Base-by-base conservation (phyloP, 2,888 invertebrate species). In the Papilio elwesi region DNA sequence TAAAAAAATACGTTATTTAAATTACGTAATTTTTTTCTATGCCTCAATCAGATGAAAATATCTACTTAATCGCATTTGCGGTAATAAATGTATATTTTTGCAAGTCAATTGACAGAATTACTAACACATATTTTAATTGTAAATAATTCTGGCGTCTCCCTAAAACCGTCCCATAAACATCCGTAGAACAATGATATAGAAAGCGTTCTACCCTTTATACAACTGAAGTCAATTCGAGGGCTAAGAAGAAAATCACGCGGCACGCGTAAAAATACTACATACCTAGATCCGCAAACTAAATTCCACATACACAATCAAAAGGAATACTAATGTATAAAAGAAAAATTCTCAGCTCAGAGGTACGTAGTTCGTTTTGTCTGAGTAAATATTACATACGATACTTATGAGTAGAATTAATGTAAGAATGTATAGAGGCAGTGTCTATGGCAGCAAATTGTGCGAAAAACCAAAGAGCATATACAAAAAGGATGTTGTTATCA, bases 111-210 rank as follows among this genome's bases (percentile, higher is more conserved):
- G 1, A 36, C 2, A n/a, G 3, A 8, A 11, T 47, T 10, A 47
- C 3, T 47, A 49, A 13, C 16, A 48, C 36, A 11, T 49, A 26
- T 49, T 26, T 3, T 47, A 51, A 38, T n/a, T 51, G 51, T n/a
- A 65, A 12, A 48, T 6, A 13, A 69, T 52, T 51, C n/a, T 53
- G 52, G 12, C 47, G 9, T 55, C 48, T 26, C 48, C 53, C 12
- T 11, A n/a, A n/a, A 15, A 64, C 5, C 16, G 5, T 26, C 26
- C n/a, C 36, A 10, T 38, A 48, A 51, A 43, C 26, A 51, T 51
- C 26, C 51, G 12, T 16, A 62, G 53, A n/a, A 68, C 62, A 72
- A 72, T 72, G 72, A 63, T 68, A 72, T 68, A 72, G 72, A 49
- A 68, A 55, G 72, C 67, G 62, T 16, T 36, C n/a, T 62, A 68